A percentile compares a stretch with the other conserved stretches of the same genome.
Evolutionary conservation across 2,113 vertebrate genomes (phyloP).

Genomic region (Chiloscyllium plagiosum): DNA sequence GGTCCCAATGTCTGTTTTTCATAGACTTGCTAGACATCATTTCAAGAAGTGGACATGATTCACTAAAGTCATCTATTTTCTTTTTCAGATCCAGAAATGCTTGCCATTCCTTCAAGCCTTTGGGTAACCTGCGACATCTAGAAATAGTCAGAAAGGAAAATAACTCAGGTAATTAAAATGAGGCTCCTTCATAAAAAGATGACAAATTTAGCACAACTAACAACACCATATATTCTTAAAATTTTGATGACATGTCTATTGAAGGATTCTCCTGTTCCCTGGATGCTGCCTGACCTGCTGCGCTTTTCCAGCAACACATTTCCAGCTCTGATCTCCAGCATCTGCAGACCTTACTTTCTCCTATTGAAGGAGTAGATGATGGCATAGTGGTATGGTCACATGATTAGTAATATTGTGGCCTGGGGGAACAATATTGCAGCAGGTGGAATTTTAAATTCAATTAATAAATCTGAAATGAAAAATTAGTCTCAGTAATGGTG

Average conservation of each 20-base stretch:
- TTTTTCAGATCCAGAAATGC: conserved; percentile 64
- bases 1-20: conserved; percentile 64
- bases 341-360: too few relatives aligned
- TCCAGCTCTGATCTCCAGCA: too few relatives aligned
- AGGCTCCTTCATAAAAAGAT: neutral
- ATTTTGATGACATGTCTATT: neutral
- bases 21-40: conserved; percentile 66
- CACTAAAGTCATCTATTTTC: conserved; percentile 65
- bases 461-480: too few relatives aligned
- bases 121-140: conserved; percentile 63
- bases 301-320: too few relatives aligned
- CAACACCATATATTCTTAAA: neutral
- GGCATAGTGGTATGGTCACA: too few relatives aligned
- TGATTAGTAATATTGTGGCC: too few relatives aligned
- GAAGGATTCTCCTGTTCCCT: too few relatives aligned
- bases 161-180: neutral
- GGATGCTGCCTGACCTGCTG: too few relatives aligned
- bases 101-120: conserved; percentile 64
- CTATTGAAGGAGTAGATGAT: too few relatives aligned
- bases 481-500: too few relatives aligned
- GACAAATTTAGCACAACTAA: neutral
- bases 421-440: too few relatives aligned
- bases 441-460: too few relatives aligned
- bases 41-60: conserved; percentile 61
- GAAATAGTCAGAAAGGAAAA: neutral